Base-by-base conservation (phyloP, 2,888 invertebrate genomes). In the Argyra leucocephala region DNA sequence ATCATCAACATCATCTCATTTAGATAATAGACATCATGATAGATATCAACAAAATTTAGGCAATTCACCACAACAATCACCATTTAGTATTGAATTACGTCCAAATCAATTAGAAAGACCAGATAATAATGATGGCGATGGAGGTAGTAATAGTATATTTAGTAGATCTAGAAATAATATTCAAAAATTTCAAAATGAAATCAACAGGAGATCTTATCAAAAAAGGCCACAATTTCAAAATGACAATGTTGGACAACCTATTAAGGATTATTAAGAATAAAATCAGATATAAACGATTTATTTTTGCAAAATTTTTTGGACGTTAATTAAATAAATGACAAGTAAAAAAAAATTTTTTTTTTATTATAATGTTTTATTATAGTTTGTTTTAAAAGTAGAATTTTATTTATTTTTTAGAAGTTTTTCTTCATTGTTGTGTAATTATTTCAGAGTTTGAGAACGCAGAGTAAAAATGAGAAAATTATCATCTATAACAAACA, bases 71-170 rank as follows among this genome's bases (percentile, higher is more conserved):
- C 48, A 48, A 18, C 48, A 48, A 3, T 7, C 31, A 31, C 48
- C 48, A 48, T 48, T 48, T 18, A 48, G 48, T n/a, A 48, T 48
- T 18, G 48, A 48, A 18, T 48, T 48, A 48, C 48, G 48, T 48
- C 48, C 48, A 48, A 48, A 48, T 48, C 48, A 48, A 5, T 48
- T 48, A 18, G 48, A 48, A n/a, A 15, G 48, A 48, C 48, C 48
- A 12, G 2, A 48, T 48, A 18, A 2, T n/a, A 48, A 48, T 48
- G 7, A 7, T 31, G 31, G 5, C 1, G 48, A 48, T 18, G 48
- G 48, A 48, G 48, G 48, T 48, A 48, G 48, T 48, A 48, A 48
- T 48, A 48, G 48, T 48, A 48, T 48, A 48, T 48, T 48, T 48
- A 48, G 48, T 48, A 48, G 48, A 48, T 48, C 48, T 48, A 48